These are phyloP conservation scores for Apocheima hispidaria DNA, from an alignment of 2,888 invertebrate genomes.

Conservation along the genomic window DNA sequence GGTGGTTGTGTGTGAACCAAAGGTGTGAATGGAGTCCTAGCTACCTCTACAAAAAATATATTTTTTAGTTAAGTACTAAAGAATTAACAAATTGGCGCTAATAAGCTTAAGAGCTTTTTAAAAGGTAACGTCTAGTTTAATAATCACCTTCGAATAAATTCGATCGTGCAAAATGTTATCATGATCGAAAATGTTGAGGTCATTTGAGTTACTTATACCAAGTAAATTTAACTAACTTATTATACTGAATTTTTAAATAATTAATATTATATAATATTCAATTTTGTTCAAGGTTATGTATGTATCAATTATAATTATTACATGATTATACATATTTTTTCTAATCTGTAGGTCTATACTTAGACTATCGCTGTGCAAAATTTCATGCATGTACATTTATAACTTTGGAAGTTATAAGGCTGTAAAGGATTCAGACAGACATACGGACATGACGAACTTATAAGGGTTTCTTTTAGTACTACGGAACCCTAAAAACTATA, in stretches of 20 bases:
- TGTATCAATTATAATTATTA: neutral
- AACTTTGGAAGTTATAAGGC: too few relatives aligned
- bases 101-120: conserved; percentile 10
- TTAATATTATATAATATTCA: conserved; percentile 25
- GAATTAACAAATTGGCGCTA: neutral
- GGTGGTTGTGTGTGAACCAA: too few relatives aligned
- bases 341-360: too few relatives aligned
- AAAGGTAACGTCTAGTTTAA: neutral
- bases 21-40: too few relatives aligned
- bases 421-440: too few relatives aligned
- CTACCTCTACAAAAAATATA: too few relatives aligned
- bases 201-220: conserved; percentile 3
- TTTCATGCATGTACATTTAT: too few relatives aligned
- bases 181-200: conserved; percentile 27
- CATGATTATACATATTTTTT: neutral
- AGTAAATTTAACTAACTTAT: conserved; percentile 10
- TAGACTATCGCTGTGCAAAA: too few relatives aligned
- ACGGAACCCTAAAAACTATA: too few relatives aligned
- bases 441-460: too few relatives aligned
- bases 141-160: conserved; percentile 11
- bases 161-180: conserved; percentile 10
- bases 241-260: conserved; percentile 14
- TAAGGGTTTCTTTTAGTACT: too few relatives aligned
- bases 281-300: conserved; percentile 33
- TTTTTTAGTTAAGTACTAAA: too few relatives aligned